Evolutionary conservation across 2,888 invertebrate genomes (phyloP), one percentile per base, ranked within the genome.

Genomic region (Biston stratarius): DNA sequence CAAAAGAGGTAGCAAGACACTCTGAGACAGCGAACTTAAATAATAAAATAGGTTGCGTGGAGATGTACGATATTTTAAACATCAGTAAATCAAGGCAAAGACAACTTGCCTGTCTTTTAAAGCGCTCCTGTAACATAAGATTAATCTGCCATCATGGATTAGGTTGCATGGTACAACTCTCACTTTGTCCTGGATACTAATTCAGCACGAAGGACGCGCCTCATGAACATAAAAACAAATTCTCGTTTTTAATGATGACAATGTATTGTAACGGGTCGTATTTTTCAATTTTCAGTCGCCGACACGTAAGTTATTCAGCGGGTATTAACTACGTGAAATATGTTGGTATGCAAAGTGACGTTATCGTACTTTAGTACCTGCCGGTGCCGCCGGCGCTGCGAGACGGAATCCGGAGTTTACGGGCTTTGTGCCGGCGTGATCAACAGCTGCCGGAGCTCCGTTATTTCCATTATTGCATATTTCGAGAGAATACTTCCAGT

Each of bases 321-420:
- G 42, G 71, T 68, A 69, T 71, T 64, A 71, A 68, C 58, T 67
- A 66, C 49, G 67, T 71, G 67, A 70, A 68, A 69, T 72, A 69
- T 69, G 62, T 67, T 70, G 67, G 64, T 67, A 72, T 72, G 66
- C 67, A 66, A 67, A 73, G 67, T 70, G 71, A 67, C 69, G 70
- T 73, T 71, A 73, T 70, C 68, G 62, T 71, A 62, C 55, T 71
- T 71, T 69, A 69, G 38, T 38, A 38, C 8, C 61, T 64, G 48
- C 52, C 15, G 36, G 11, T 14, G n/a, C 12, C 38, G 52, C 45
- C 38, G 53, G 53, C 45, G 14, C 24, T 11, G 42, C n/a, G 47
- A 48, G 45, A 15, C 15, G 44, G 51, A 57, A 57, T 38, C 57
- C 57, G 12, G 14, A 69, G 49, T 65, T 70, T 73, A 73, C 49